phyloP scores from a whole-genome alignment of 2,888 invertebrate species.

The Ypsolopha sequella region DNA sequence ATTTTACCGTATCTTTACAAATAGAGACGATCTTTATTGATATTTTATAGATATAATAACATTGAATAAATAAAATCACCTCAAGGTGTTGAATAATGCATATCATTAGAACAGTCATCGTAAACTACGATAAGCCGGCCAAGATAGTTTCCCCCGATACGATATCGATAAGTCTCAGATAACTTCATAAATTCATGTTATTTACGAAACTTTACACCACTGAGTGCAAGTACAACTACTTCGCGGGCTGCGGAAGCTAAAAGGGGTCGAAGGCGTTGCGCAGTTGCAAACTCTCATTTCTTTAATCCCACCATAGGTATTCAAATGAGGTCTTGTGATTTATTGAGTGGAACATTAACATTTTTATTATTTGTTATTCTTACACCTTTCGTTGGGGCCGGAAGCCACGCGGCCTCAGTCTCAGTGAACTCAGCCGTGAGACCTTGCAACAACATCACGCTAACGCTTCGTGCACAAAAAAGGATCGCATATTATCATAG shows the following conservation, averaged over 20 bases:
- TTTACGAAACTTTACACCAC: too few relatives aligned
- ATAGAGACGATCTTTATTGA: not conserved
- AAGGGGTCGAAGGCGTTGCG: constrained; percentile 22
- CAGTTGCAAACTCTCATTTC: constrained; percentile 54
- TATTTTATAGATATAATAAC: not conserved
- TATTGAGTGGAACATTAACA: constrained; percentile 73
- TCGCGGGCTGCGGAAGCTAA: constrained; percentile 17
- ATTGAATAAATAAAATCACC: not conserved
- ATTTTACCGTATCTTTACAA: too few relatives aligned
- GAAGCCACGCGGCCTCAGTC: constrained; percentile 68
- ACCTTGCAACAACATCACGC: constrained; percentile 35
- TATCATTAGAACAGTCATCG: too few relatives aligned
- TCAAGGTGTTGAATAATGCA: too few relatives aligned
- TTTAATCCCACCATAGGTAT: constrained; percentile 65
- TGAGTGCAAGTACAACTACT: not conserved
- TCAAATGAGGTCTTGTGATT: constrained; percentile 70
- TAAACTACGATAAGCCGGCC: too few relatives aligned
- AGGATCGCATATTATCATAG: constrained; percentile 63
- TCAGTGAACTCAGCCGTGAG: constrained; percentile 65
- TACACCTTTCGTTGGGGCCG: constrained; percentile 63
- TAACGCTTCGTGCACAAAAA: constrained; percentile 36
- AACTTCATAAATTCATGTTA: too few relatives aligned
- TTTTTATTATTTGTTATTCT: constrained; percentile 73
- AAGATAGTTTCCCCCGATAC: too few relatives aligned
- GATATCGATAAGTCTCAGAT: too few relatives aligned